phyloP scores from a whole-genome alignment of 2,888 invertebrate species.

The Pachycephus smyrnensis region DNA sequence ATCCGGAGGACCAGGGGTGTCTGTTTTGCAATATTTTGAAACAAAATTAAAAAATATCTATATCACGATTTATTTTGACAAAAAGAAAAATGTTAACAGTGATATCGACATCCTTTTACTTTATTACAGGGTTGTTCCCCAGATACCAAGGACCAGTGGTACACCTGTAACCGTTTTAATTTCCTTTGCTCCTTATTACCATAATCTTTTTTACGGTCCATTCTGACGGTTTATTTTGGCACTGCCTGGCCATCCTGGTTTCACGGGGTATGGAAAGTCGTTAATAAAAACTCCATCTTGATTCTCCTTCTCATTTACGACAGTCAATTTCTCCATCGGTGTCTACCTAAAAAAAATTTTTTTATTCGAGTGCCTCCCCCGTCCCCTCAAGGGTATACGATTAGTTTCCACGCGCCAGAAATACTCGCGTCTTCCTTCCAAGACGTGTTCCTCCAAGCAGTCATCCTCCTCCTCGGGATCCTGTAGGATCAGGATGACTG shows the following conservation, averaged over 20 bases:
- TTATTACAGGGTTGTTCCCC: background rate
- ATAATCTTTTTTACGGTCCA: background rate
- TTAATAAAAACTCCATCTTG: background rate
- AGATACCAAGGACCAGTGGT: background rate
- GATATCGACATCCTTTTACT: background rate
- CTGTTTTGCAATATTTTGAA: background rate
- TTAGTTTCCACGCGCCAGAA: background rate
- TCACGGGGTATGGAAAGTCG: background rate
- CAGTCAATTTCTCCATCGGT: background rate
- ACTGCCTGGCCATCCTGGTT: background rate
- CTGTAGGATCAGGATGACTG: constrained; percentile 39
- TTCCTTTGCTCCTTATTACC: background rate
- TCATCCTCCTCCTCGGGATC: background rate
- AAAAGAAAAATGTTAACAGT: background rate
- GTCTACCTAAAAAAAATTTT: background rate
- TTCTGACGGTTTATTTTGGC: background rate
- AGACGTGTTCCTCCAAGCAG: background rate
- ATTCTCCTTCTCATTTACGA: background rate
- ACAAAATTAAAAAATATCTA: background rate
- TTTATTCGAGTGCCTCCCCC: background rate
- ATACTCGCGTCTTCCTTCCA: background rate
- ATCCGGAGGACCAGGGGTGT: too few species aligned
- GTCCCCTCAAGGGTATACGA: background rate
- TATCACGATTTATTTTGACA: background rate
- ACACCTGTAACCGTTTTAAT: background rate